These are phyloP conservation scores for Ecliptopera silaceata DNA, from an alignment of 2,888 invertebrate species.

Conservation along the genomic window DNA sequence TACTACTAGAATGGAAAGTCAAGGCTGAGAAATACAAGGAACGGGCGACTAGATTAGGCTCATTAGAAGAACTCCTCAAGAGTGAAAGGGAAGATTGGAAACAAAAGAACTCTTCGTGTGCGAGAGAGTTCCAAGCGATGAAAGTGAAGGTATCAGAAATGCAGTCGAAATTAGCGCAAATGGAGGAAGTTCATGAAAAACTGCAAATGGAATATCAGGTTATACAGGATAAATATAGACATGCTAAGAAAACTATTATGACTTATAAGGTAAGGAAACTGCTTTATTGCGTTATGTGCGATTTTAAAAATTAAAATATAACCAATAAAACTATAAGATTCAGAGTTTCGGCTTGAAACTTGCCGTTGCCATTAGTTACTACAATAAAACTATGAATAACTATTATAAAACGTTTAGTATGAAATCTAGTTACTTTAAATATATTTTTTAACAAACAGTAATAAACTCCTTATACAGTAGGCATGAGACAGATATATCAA, in stretches of 20 bases:
- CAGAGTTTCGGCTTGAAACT: no score
- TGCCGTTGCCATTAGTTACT: no score
- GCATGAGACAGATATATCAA: no score
- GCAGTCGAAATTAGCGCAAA: slow-evolving; percentile 69
- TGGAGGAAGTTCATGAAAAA: slow-evolving; percentile 64
- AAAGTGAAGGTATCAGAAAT: slow-evolving; percentile 70
- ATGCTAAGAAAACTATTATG: slow-evolving; percentile 83
- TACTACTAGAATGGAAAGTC: slow-evolving; percentile 60
- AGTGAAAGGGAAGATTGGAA: slow-evolving; percentile 71
- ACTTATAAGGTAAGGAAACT: slow-evolving; percentile 82
- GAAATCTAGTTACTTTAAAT: no score
- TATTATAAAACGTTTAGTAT: no score
- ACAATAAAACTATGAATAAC: no score
- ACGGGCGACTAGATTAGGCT: slow-evolving; percentile 57
- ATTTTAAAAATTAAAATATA: no score
- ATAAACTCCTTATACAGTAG: no score
- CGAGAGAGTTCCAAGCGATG: slow-evolving; percentile 65
- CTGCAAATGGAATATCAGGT: slow-evolving; percentile 70
- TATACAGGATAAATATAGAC: slow-evolving; percentile 84
- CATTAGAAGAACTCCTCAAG: slow-evolving; percentile 64
- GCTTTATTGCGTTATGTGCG: not conserved
- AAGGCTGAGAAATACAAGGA: slow-evolving; percentile 70
- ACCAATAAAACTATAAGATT: no score
- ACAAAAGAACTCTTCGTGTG: slow-evolving; percentile 53
- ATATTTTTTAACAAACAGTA: no score